Conservation (phyloP, 1,140 invertebrate species). For the Potamilus streckersoni region DNA sequence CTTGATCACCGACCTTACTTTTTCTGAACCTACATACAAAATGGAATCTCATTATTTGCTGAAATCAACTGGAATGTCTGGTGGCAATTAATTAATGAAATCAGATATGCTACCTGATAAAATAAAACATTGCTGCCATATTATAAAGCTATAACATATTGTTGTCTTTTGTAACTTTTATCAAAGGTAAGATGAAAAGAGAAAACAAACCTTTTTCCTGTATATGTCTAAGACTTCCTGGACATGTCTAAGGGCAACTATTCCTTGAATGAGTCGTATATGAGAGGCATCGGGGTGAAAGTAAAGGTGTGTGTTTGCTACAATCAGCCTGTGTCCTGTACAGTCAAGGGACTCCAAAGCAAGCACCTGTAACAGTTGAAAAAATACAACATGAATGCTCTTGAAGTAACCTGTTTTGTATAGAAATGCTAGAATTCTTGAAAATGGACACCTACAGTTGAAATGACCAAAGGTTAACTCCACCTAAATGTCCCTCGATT, state of each 20-base stretch:
- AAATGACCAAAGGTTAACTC: neutral
- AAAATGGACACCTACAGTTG: neutral
- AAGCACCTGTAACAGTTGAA: slow-evolving; percentile 68
- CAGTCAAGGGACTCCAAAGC: slow-evolving; percentile 75
- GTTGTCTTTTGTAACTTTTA: no score
- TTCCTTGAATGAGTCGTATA: slow-evolving; percentile 79
- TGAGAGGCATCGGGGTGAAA: slow-evolving; percentile 91
- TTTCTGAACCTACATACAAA: no score
- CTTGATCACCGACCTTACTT: no score
- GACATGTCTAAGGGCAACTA: slow-evolving; percentile 49
- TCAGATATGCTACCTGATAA: no score
- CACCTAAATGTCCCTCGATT: slow-evolving; percentile 38
- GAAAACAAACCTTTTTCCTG: slow-evolving; percentile 45
- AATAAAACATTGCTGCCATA: no score
- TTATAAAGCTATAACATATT: no score
- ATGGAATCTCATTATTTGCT: no score
- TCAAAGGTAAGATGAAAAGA: no score
- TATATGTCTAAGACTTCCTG: slow-evolving; percentile 43
- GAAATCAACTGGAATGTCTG: no score
- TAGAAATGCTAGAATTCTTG: neutral
- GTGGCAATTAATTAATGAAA: no score
- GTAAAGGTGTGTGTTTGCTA: slow-evolving; percentile 93
- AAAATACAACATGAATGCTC: neutral
- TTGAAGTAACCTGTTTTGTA: neutral
- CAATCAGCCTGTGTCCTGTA: slow-evolving; percentile 71